Base-by-base conservation (phyloP, 2,888 invertebrate species). In the Pristionchus mayeri region DNA sequence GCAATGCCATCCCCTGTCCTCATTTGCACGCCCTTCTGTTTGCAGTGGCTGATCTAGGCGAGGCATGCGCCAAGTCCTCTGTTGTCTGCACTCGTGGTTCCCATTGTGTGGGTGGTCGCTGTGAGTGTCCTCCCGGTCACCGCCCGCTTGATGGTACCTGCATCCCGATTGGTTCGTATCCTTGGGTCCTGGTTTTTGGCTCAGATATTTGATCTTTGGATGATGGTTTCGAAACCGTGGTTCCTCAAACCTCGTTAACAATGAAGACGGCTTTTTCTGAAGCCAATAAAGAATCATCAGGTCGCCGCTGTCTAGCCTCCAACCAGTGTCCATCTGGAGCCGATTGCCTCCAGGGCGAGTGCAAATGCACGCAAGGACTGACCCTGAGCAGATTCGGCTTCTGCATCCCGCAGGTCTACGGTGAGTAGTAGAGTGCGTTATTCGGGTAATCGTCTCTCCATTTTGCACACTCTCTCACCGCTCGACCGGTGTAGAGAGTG, bases 251-350 rank as follows among this genome's bases (percentile, higher is more conserved):
- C n/a, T n/a, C n/a, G n/a, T n/a, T n/a, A n/a, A n/a, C n/a, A n/a
- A n/a, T n/a, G n/a, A n/a, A n/a, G n/a, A n/a, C n/a, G n/a, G n/a
- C n/a, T n/a, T n/a, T n/a, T n/a, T n/a, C n/a, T n/a, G n/a, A n/a
- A n/a, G n/a, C n/a, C n/a, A n/a, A n/a, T n/a, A n/a, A n/a, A 24
- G 34, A 27, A 57, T 57, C 11, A 4, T 13, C 21, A 90, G 90
- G 88, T 24, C 86, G 88, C 30, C 85, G 85, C 54, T 91, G 90
- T 84, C 44, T 89, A 30, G 88, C 90, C 11, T 88, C 89, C 18
- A 87, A 88, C 57, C 90, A 90, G 71, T 91, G 91, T 85, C 89
- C 90, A 60, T 87, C 89, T 30, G 91, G 90, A 63, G 89, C 90
- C n/a, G 88, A 89, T 52, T 91, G 91, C 84, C 85, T 90, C 6